These are phyloP conservation scores for Leucophora obtusa DNA, from an alignment of 2,888 invertebrate genomes.

Conservation along the genomic window DNA sequence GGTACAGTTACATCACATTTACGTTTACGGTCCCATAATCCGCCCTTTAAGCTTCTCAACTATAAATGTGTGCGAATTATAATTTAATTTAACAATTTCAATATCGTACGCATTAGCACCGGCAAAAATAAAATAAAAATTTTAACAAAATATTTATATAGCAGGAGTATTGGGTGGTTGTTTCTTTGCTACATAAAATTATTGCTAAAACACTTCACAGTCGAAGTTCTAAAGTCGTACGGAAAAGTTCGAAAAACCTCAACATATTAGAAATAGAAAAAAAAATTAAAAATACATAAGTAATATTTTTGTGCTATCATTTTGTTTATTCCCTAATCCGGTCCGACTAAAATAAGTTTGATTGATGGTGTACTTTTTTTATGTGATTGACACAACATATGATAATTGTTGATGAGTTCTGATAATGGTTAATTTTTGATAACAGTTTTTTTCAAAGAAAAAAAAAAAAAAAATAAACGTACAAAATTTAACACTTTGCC, in stretches of 20 bases:
- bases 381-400: conserved; percentile 39
- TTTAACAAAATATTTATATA: conserved; percentile 6
- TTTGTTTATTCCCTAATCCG: background rate
- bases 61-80: conserved; percentile 25
- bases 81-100: conserved; percentile 40
- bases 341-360: conserved; percentile 16
- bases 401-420: conserved; percentile 40
- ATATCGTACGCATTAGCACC: conserved; percentile 37
- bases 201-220: conserved; percentile 63
- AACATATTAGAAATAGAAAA: background rate
- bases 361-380: conserved; percentile 19
- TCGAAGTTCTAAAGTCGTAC: conserved; percentile 70
- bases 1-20: no score
- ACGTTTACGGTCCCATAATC: no score
- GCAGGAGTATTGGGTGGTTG: conserved; percentile 25
- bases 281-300: background rate
- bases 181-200: conserved; percentile 28
- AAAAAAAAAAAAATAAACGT: conserved; percentile 26
- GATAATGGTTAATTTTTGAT: conserved; percentile 33
- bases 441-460: conserved; percentile 17
- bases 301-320: background rate
- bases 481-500: background rate
- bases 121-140: conserved; percentile 5
- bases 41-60: background rate
- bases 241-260: conserved; percentile 67